Evolutionary conservation across 2,888 invertebrate species (phyloP), one percentile per base, ranked within the genome.

Genomic region (Cremastobaeus sp.): DNA sequence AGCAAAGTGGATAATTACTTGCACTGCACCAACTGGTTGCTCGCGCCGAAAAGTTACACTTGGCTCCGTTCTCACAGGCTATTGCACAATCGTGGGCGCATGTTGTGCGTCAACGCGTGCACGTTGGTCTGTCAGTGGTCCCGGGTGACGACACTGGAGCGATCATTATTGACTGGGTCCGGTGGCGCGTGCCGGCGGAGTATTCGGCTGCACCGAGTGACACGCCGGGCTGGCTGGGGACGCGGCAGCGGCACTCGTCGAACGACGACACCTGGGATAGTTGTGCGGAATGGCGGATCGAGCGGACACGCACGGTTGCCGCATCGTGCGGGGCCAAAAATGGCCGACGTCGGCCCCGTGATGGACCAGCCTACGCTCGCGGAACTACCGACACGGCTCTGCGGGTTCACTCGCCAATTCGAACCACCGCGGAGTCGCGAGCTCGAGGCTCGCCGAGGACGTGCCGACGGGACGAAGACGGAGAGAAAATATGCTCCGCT

Each of bases 281-380:
- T 91, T 91, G 45, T 41, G 47, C 91, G 91, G 91, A 91, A 92
- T 92, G 92, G 92, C 92, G 92, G 92, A 91, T 84, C 83, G 84
- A 84, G 85, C 81, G 78, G 79, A 89, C 90, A 90, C 90, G 91
- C 91, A 91, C 91, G 90, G 91, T 90, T 91, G 91, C 91, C 91
- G 91, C 91, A 91, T 91, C 91, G 91, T 90, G 90, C 57, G 59
- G 90, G 57, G 90, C 90, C 90, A 91, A 91, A 85, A 91, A 91
- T 91, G 91, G 91, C 91, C 91, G 91, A 91, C 90, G 54, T 17
- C 35, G 30, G 50, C 28, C 59, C 32, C 47, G 17, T 32, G 37
- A 34, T 21, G 35, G 28, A 41, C 68, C 41, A 28, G 57, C 21
- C 62, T 18, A 39, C 39, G 45, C 30, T 30, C 43, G 18, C 18